Base-by-base conservation (phyloP, 2,113 vertebrate species). In the Xenotilapia flavipinnis region DNA sequence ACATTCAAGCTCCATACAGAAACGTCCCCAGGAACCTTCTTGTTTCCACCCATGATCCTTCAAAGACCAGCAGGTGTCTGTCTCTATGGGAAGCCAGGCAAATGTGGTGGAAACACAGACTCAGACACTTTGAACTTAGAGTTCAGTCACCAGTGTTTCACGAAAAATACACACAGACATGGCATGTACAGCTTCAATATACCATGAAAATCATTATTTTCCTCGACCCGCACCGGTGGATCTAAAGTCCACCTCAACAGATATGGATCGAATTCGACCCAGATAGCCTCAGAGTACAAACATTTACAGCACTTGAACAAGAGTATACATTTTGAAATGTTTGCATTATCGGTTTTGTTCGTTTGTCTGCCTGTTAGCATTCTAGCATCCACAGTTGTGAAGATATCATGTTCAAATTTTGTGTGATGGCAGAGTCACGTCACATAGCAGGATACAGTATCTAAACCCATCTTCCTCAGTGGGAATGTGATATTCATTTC, bases 321-420 rank as follows among this genome's bases (percentile, higher is more conserved):
- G 28, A 62, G 58, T 62, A 62, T 62, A 36, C 15, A 62, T 62
- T 36, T n/a, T n/a, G 31, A 62, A 62, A 62, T 36, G 31, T 62
- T 62, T 11, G 0, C 0, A 62, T 62, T 36, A 36, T n/a, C 1
- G 2, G 17, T 11, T 36, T 19, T 62, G 58, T 62, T 62, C 6
- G 9, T 62, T 62, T 62, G 58, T 62, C 3, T 62, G 58, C 17
- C 58, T 62, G 58, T 36, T 36, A 36, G 58, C 58, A 62, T 19
- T 62, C 17, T 62, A 36, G 58, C 58, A 36, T 11, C 31, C 58
- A 7, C 31, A 62, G 9, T 7, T 62, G 55, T 58, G 15, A 62
- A 62, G 17, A 62, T 62, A 62, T 36, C 58, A 36, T 36, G 31
- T 62, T 62, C 58, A 62, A 62, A 62, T 62, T 62, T 62, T 62